These are phyloP conservation scores for Chaetodon auriga DNA, from an alignment of 2,113 vertebrate genomes.

Conservation along the genomic window DNA sequence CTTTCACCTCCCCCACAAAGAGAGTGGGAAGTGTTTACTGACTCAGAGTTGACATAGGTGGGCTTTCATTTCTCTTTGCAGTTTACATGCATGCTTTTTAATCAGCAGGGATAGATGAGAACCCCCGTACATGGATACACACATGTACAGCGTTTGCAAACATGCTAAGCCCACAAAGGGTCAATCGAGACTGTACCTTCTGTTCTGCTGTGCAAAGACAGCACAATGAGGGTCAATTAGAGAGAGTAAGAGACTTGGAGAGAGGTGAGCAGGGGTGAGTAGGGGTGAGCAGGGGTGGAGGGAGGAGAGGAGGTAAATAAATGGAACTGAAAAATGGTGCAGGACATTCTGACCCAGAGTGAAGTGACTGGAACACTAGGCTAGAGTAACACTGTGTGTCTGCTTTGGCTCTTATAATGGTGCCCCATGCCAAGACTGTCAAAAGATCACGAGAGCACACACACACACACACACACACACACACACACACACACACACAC, in stretches of 20 bases:
- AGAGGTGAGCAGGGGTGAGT: not conserved
- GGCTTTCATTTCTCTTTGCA: slow-evolving; percentile 54
- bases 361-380: slow-evolving; percentile 44
- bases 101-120: slow-evolving; percentile 16
- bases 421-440: slow-evolving; percentile 44
- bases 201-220: slow-evolving; percentile 6
- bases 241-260: slow-evolving; percentile 29
- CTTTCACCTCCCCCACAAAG: slow-evolving; percentile 57
- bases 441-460: slow-evolving; percentile 47
- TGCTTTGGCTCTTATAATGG: slow-evolving; percentile 46
- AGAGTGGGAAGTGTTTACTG: slow-evolving; percentile 64
- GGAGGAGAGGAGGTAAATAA: slow-evolving; percentile 49
- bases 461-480: slow-evolving; percentile 24
- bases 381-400: slow-evolving; percentile 50
- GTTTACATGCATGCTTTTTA: slow-evolving; percentile 26
- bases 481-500: not conserved
- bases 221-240: slow-evolving; percentile 14
- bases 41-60: slow-evolving; percentile 56
- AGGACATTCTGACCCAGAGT: slow-evolving; percentile 76
- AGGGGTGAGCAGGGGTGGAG: slow-evolving; percentile 1
- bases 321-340: slow-evolving; percentile 61
- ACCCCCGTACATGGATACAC: not conserved
- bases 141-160: slow-evolving; percentile 18
- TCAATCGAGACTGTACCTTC: not conserved
- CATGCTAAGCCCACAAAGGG: not conserved